A percentile compares a stretch with the other conserved stretches of the same genome.
These are phyloP conservation scores for Regulus satrapa DNA, from an alignment of 2,113 vertebrate species.

Conservation along the genomic window DNA sequence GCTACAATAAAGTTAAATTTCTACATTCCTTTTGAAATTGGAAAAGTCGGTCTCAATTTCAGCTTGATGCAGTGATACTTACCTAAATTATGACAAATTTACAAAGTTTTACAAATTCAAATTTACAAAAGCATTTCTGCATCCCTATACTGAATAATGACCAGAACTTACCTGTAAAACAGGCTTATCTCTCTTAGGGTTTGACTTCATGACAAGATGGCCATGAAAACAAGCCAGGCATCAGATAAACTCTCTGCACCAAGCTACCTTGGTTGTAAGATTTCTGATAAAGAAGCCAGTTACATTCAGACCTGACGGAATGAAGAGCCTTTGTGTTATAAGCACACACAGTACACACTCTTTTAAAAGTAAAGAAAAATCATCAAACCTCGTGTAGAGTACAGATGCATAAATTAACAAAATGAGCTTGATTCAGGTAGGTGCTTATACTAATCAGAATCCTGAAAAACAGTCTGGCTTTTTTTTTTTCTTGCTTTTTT, in stretches of 20 bases:
- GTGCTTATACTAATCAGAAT: background rate
- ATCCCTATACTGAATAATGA: background rate
- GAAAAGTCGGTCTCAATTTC: background rate
- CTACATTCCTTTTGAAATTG: background rate
- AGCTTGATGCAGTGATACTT: background rate
- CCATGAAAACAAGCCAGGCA: background rate
- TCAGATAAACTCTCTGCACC: background rate
- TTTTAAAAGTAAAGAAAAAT: background rate
- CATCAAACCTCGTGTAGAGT: background rate
- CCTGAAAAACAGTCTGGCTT: background rate
- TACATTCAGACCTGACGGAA: background rate
- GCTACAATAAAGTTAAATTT: background rate
- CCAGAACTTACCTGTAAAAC: background rate
- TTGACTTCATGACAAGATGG: background rate
- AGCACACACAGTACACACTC: background rate
- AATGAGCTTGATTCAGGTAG: background rate
- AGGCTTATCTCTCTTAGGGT: background rate
- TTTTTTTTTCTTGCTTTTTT: background rate
- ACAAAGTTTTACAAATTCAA: no score
- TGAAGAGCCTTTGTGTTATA: background rate
- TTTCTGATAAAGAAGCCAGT: background rate
- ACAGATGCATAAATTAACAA: background rate
- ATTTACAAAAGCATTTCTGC: background rate
- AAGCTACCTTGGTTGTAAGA: fast-evolving
- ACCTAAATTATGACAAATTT: background rate